Conservation (phyloP, 2,888 invertebrate genomes). For the Drosophila barbarae region DNA sequence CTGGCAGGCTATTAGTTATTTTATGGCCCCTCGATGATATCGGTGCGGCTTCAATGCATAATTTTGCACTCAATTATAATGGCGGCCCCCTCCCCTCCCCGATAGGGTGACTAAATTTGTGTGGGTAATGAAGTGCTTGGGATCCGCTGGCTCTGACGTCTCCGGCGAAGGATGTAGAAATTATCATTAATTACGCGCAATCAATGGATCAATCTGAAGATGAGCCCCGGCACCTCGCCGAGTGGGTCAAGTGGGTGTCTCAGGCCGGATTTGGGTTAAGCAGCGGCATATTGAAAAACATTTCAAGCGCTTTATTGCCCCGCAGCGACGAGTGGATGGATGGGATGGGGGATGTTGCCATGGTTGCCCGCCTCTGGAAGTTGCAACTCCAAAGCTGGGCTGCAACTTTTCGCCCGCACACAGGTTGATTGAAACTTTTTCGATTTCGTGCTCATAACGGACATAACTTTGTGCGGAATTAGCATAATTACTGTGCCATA, state of each 20-base stretch:
- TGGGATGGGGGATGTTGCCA: conserved; percentile 1
- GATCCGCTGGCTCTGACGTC: conserved; percentile 29
- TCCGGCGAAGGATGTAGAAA: conserved; percentile 44
- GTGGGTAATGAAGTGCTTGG: conserved; percentile 58
- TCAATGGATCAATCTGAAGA: conserved; percentile 55
- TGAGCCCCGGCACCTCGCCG: conserved; percentile 6
- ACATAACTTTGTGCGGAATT: conserved; percentile 62
- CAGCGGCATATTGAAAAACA: conserved; percentile 67
- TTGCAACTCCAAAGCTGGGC: conserved; percentile 36
- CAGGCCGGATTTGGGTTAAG: conserved; percentile 61
- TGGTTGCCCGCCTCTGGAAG: conserved; percentile 16
- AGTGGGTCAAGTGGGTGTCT: conserved; percentile 60
- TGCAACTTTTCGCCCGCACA: conserved; percentile 41
- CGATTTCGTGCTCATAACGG: conserved; percentile 69
- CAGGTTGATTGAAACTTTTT: conserved; percentile 69
- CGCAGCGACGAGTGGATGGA: conserved; percentile 19
- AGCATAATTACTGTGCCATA: conserved; percentile 71
- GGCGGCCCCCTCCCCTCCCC: conserved; percentile 5
- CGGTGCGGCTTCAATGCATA: conserved; percentile 67
- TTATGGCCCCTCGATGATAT: conserved; percentile 63
- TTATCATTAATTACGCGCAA: conserved; percentile 59
- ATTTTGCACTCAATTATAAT: conserved; percentile 75
- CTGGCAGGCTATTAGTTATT: conserved; percentile 59
- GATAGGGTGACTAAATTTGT: conserved; percentile 17
- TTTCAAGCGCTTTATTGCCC: conserved; percentile 68